Base-by-base conservation (phyloP, 2,888 invertebrate species). In the Dusona sp. region DNA sequence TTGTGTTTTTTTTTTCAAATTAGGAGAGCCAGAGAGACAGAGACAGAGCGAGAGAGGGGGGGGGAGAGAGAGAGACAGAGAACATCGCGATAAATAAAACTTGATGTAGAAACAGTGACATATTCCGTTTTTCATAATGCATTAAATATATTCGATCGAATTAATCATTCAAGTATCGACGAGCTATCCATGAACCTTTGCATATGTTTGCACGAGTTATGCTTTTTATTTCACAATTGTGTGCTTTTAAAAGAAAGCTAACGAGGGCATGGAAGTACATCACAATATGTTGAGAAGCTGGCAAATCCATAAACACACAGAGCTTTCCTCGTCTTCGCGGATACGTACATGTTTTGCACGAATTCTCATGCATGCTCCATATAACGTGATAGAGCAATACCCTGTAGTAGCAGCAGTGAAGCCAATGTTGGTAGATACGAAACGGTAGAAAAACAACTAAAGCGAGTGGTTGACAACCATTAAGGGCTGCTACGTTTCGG, bases 1-100 rank as follows among this genome's bases (percentile, higher is more conserved):
- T 29, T 48, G 19, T 19, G 19, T 88, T 86, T 86, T 64, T 73
- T 80, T 83, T 86, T 83, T 89, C 87, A 54, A 48, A 16, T 61
- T 11, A 54, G 74, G 73, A 29, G 19, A 29, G 65, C n/a, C n/a
- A 51, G 9, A 38, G 75, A 38, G 22, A 61, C 45, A n/a, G 16
- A 57, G 36, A 36, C 42, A 11, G 70, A 42, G 6, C 29, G 64
- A 51, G 22, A n/a, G 77, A n/a, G 13, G 11, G 36, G n/a, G n/a
- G n/a, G 45, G n/a, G 64, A 38, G 33, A 36, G 48, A 11, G 77
- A 36, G 7, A 48, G 61, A 57, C 16, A 45, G 75, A 22, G 13
- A 42, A 78, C 64, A 1, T 8, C 9, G 42, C 11, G 13, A 64
- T n/a, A n/a, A 67, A 67, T n/a, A 36, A 38, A 36, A 38, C 3